Evolutionary conservation across 2,888 invertebrate species (phyloP).

Genomic region (Syrphus vitripennis): DNA sequence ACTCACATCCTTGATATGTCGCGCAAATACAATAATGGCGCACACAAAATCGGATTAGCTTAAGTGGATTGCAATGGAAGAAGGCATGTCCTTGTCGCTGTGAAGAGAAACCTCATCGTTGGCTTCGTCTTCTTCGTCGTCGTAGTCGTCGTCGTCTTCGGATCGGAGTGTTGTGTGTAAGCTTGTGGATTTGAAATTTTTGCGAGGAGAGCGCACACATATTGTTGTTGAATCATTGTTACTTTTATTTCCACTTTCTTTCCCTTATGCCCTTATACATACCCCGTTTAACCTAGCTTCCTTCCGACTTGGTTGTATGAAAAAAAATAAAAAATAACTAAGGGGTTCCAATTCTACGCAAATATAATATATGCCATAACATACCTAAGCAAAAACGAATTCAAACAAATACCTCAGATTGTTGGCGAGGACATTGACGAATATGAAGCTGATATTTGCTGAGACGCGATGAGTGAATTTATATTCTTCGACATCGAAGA

Average conservation of each 20-base stretch:
- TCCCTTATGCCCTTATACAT: neutral
- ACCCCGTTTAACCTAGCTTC: neutral
- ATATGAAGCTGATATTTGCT: constrained; percentile 66
- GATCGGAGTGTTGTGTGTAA: constrained; percentile 35
- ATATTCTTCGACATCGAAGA: constrained; percentile 13
- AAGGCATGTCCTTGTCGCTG: constrained; percentile 51
- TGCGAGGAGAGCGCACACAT: constrained; percentile 27
- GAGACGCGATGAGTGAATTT: constrained; percentile 58
- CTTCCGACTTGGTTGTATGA: neutral
- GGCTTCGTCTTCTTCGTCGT: neutral
- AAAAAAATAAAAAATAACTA: neutral
- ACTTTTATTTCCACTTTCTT: neutral
- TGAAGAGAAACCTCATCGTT: neutral
- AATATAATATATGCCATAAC: neutral
- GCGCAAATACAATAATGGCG: constrained; percentile 71
- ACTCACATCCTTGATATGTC: constrained; percentile 69
- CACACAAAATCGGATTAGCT: constrained; percentile 71
- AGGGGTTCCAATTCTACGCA: neutral
- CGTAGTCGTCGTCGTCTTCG: neutral
- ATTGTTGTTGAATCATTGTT: constrained; percentile 49
- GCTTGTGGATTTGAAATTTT: constrained; percentile 25
- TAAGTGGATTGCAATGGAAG: constrained; percentile 71
- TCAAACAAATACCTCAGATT: constrained; percentile 64
- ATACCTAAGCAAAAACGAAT: constrained; percentile 3
- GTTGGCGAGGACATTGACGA: constrained; percentile 65